Percentiles rank a stretch among this genome's conserved stretches.
Evolutionary conservation across 2,797 vertebrate genomes (phyloP).

Genomic region (Botia almorhae): DNA sequence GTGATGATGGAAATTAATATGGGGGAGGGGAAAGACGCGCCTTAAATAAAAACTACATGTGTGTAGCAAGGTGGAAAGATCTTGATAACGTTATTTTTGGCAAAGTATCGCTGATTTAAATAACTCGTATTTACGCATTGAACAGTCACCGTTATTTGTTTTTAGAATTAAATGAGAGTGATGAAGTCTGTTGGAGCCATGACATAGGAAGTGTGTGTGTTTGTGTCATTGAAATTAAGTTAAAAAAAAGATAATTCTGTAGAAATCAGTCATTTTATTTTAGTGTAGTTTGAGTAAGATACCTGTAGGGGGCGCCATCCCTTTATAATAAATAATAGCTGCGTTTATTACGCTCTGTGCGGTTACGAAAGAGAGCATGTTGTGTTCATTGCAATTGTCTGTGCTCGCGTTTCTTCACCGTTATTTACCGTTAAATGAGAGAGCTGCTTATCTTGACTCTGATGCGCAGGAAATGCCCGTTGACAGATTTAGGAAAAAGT

Average conservation of each 20-base stretch:
- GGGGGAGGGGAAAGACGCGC: conserved; percentile 35
- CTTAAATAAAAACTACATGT: conserved; percentile 10
- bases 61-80: conserved; percentile 6
- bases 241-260: not conserved
- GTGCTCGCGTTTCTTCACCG: not conserved
- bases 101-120: conserved; percentile 7
- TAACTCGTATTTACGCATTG: not conserved
- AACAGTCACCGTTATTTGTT: not conserved
- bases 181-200: not conserved
- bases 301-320: conserved; percentile 23
- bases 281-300: not conserved
- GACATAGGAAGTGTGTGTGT: conserved; percentile 58
- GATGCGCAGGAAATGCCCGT: too few relatives aligned
- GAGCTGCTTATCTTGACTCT: not conserved
- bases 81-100: conserved; percentile 6
- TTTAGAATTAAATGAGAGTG: not conserved
- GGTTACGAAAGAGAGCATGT: too few relatives aligned
- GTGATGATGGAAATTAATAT: not conserved
- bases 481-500: not conserved
- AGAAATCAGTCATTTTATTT: not conserved
- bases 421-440: conserved; percentile 13
- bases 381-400: not conserved
- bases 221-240: conserved; percentile 26
- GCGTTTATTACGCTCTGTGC: not conserved
- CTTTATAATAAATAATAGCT: not conserved